These are phyloP conservation scores for Chesias legatella DNA, from an alignment of 2,888 invertebrate species.

Conservation along the genomic window DNA sequence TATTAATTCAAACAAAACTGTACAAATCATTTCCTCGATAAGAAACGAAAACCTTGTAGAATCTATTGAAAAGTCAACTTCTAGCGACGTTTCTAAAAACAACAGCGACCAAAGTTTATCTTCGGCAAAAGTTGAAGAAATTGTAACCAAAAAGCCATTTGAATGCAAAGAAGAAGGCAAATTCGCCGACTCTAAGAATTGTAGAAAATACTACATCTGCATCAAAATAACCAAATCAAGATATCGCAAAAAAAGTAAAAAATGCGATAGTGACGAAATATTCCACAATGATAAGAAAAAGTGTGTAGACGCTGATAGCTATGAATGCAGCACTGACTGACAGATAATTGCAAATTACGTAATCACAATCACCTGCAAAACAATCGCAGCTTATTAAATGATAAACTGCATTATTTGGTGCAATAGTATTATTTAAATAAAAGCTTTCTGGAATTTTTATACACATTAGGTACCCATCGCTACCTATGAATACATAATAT, in stretches of 20 bases:
- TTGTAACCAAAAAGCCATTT: constrained; percentile 19
- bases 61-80: constrained; percentile 16
- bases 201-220: constrained; percentile 71
- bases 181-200: constrained; percentile 49
- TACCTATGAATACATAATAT: no score
- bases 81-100: constrained; percentile 26
- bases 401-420: no score
- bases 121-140: constrained; percentile 14
- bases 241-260: constrained; percentile 53
- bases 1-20: constrained; percentile 32
- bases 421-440: no score
- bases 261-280: constrained; percentile 63
- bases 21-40: constrained; percentile 3
- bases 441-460: no score
- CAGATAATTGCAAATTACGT: no score
- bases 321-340: constrained; percentile 40
- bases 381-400: no score
- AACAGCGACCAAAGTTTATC: constrained; percentile 30
- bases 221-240: constrained; percentile 43
- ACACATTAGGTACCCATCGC: no score
- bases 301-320: constrained; percentile 56
- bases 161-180: constrained; percentile 37
- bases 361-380: no score
- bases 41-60: constrained; percentile 22
- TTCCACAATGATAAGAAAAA: constrained; percentile 58